Evolutionary conservation across 53 echinoderm and acorn worm species (phyloP), one percentile per base, ranked within the genome.

Genomic region (Actinopyga echinites): DNA sequence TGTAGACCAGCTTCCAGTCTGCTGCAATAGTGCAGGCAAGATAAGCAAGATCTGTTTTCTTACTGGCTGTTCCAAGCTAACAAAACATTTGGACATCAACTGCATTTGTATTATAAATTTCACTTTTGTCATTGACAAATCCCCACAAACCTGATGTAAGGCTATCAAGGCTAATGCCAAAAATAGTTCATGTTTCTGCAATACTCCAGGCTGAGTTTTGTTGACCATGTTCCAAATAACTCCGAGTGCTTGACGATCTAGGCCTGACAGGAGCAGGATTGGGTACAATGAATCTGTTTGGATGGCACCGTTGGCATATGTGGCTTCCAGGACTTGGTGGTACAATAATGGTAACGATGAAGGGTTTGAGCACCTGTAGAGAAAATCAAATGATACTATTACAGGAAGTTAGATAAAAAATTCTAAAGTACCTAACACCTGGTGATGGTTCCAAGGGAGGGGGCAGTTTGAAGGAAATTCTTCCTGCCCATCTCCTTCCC

Each of bases 251-350:
- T 65, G 54, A 17, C 85, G 88, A 68, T 94, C 94, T 22, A 94
- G 82, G 2, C 94, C 92, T 1, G 97, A 97, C 60, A 94, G 86
- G 45, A 94, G 84, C 43, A 97, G 84, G 37, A 97, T 94, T 28
- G 94, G 92, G 67, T 94, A 92, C 13, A 97, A 83, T n/a, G 81
- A 86, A 43, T 85, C 84, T 20, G 97, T 94, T 75, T 94, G 88
- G 15, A 97, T 90, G 43, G 64, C 69, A 57, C 83, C 90, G 8
- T 89, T 90, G 20, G 56, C 64, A 56, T 80, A 54, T 23, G 92
- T 92, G 9, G 97, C 97, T 65, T 97, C 94, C 23, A 93, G 67
- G 36, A 97, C 94, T 75, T 97, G 97, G 15, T 65, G 89, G 56
- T 97, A 97, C 40, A 97, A 37, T 2, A 89, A 60, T 8, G 97